Conservation (phyloP, 2,113 vertebrate species). For the Scomber colias region DNA sequence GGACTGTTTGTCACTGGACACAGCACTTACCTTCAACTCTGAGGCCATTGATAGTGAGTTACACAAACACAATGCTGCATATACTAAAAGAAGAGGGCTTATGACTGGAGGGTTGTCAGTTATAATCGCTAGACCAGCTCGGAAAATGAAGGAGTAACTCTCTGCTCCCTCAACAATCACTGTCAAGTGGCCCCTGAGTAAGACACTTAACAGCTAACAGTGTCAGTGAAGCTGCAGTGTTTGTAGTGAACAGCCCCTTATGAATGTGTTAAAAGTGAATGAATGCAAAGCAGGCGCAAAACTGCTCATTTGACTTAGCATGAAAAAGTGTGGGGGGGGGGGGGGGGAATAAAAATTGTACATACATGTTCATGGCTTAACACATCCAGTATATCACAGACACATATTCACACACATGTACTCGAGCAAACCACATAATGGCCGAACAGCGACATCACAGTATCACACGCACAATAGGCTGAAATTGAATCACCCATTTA, state of each 20-base stretch:
- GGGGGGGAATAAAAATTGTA: not conserved
- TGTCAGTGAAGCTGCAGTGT: slow-evolving; percentile 24
- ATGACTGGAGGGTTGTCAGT: not conserved
- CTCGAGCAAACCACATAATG: slow-evolving; percentile 29
- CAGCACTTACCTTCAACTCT: slow-evolving; percentile 92
- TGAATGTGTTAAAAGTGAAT: not conserved
- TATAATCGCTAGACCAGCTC: not conserved
- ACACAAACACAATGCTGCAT: slow-evolving; percentile 3
- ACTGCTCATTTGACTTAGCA: not conserved
- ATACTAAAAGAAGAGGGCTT: not conserved
- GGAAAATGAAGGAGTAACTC: slow-evolving; percentile 15
- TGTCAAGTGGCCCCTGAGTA: slow-evolving; percentile 20
- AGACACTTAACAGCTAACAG: slow-evolving; percentile 9
- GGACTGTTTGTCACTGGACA: slow-evolving; percentile 96
- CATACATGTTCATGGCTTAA: not conserved
- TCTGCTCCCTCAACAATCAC: slow-evolving; percentile 7
- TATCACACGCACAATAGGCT: slow-evolving; percentile 52
- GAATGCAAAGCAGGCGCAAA: not conserved
- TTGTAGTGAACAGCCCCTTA: not conserved
- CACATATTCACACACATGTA: not conserved
- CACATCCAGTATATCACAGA: not conserved
- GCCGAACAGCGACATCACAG: slow-evolving; percentile 31
- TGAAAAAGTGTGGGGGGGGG: not conserved
- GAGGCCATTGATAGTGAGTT: slow-evolving; percentile 88
- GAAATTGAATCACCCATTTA: slow-evolving; percentile 70